Conservation (phyloP, 2,888 invertebrate genomes). For the Antitype chi region DNA sequence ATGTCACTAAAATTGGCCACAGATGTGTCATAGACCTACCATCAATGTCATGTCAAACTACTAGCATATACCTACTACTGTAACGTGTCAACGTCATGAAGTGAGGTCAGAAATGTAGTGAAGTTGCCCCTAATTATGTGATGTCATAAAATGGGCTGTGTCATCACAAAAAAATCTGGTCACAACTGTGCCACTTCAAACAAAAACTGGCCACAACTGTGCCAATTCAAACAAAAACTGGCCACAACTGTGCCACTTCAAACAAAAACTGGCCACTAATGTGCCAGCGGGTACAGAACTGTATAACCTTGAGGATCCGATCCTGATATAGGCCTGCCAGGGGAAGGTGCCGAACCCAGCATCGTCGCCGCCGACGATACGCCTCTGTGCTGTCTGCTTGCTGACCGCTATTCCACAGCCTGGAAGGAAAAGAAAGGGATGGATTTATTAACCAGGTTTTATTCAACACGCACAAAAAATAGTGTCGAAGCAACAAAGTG, state of each 20-base stretch:
- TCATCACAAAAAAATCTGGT: neutral
- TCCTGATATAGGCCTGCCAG: slow-evolving; percentile 98
- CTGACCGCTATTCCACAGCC: slow-evolving; percentile 97
- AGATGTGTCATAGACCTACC: too few species aligned
- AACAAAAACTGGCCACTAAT: neutral
- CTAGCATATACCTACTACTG: too few species aligned
- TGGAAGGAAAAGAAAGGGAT: slow-evolving; percentile 85
- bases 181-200: neutral
- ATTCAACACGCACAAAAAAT: neutral
- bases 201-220: neutral
- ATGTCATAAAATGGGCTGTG: too few species aligned
- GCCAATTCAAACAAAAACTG: neutral
- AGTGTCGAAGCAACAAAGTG: too few species aligned
- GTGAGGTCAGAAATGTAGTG: too few species aligned
- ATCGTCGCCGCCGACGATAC: slow-evolving; percentile 98
- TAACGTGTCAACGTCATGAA: too few species aligned
- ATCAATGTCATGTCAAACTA: too few species aligned
- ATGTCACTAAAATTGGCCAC: neutral
- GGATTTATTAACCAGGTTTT: neutral
- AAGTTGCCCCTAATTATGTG: too few species aligned
- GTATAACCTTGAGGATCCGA: slow-evolving; percentile 95
- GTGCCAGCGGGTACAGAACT: slow-evolving; percentile 42
- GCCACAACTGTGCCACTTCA: neutral
- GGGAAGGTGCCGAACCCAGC: slow-evolving; percentile 98
- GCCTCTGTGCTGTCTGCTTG: slow-evolving; percentile 96